Percentiles rank a stretch among this genome's conserved stretches.
Conservation (phyloP, 2,888 invertebrate genomes). For the Cryptophagus acutangulus region DNA sequence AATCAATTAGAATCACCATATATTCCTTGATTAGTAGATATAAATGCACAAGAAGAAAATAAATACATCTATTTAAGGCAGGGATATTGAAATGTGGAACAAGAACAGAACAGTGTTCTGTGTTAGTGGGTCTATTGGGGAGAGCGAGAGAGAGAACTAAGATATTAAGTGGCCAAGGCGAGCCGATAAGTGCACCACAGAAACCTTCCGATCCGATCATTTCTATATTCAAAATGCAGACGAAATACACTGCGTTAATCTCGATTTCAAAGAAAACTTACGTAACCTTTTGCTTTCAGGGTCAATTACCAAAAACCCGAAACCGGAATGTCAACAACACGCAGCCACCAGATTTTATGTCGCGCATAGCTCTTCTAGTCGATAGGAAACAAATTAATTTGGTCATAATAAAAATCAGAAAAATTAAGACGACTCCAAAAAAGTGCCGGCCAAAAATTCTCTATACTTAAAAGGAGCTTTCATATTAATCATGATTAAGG, state of each 20-base stretch:
- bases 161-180: constrained; percentile 21
- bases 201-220: constrained; percentile 21
- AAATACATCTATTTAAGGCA: constrained; percentile 16
- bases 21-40: constrained; percentile 12
- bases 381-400: too few relatives aligned
- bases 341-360: neutral
- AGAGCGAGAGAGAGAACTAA: too few relatives aligned
- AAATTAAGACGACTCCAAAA: too few relatives aligned
- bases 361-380: too few relatives aligned
- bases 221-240: constrained; percentile 21
- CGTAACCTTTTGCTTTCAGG: constrained; percentile 13
- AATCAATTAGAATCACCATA: constrained; percentile 8
- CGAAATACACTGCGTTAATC: constrained; percentile 13
- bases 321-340: constrained; percentile 1
- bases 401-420: too few relatives aligned
- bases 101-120: constrained; percentile 19
- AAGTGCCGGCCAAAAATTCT: too few relatives aligned
- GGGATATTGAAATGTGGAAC: constrained; percentile 27
- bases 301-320: neutral
- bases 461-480: too few relatives aligned
- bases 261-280: constrained; percentile 20
- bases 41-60: constrained; percentile 2
- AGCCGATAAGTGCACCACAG: constrained; percentile 19
- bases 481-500: too few relatives aligned
- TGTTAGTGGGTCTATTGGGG: constrained; percentile 25